Evolutionary conservation across 2,113 vertebrate genomes (phyloP).

Genomic region (Melanostigma gelatinosum): DNA sequence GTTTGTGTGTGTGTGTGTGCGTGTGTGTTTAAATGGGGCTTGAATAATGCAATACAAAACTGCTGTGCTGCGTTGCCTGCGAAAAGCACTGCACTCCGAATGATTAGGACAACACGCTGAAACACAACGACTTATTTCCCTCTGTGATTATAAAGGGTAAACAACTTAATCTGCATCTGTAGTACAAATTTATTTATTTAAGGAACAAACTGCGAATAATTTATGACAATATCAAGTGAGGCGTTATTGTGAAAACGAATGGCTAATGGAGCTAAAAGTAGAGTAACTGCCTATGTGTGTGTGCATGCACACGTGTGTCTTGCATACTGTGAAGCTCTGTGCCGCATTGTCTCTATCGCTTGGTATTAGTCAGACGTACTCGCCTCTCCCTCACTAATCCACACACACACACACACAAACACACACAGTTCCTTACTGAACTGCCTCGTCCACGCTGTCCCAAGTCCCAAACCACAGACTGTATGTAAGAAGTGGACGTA

Average conservation of each 20-base stretch:
- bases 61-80: constrained; percentile 43
- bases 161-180: constrained; percentile 61
- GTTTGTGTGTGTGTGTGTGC: constrained; percentile 8
- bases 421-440: neutral
- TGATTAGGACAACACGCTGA: constrained; percentile 61
- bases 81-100: constrained; percentile 53
- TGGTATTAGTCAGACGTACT: constrained; percentile 15
- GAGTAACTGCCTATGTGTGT: constrained; percentile 5
- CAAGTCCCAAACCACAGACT: neutral
- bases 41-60: constrained; percentile 62
- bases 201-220: constrained; percentile 50
- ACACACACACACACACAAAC: constrained; percentile 1
- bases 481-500: too few relatives aligned
- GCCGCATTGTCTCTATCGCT: neutral
- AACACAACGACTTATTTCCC: constrained; percentile 57
- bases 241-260: constrained; percentile 12
- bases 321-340: neutral
- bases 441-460: neutral
- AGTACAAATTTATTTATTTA: constrained; percentile 54
- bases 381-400: neutral
- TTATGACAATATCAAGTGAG: constrained; percentile 40
- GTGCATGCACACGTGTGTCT: neutral
- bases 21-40: constrained; percentile 25
- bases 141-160: constrained; percentile 55
- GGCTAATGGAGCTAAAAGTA: constrained; percentile 18